Evolutionary conservation across 1,140 invertebrate genomes (phyloP), one percentile per base, ranked within the genome.

Genomic region (Meloidogyne hapla): DNA sequence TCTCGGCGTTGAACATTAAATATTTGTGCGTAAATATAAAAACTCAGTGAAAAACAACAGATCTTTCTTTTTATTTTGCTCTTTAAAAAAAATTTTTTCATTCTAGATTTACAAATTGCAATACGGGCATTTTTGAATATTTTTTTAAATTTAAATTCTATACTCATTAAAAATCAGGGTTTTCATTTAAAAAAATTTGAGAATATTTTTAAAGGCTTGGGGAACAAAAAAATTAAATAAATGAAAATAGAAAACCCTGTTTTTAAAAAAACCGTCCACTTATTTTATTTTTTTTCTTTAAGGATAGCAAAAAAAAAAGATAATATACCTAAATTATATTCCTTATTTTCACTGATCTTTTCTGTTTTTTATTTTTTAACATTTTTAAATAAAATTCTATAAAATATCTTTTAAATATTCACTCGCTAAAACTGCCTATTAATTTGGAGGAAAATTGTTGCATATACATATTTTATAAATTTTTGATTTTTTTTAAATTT

Each of bases 81-180:
- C 38, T 56, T 61, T 70, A 45, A 40, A 56, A 56, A n/a, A 56
- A n/a, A n/a, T 56, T 56, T n/a, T n/a, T 56, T 6, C 18, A 56
- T 56, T 56, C 48, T 56, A 56, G 48, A 56, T 56, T 56, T 56
- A 56, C 48, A 56, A 56, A 56, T n/a, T 56, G 48, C 48, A 56
- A 56, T 56, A 56, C 48, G 48, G 48, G 48, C 48, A 56, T 56
- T 56, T 56, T 56, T 56, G 48, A 56, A 56, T 1, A n/a, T 56
- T 56, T 56, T 2, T n/a, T 56, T 42, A 10, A 42, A 33, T 33
- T 33, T 33, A 42, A 42, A 42, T 13, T 42, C 9, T 42, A 13
- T 42, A 13, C 9, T 42, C 9, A 42, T 42, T 42, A 15, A 42
- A 10, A 15, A n/a, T 2, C 40, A 42, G 40, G 13, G 40, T 42